phyloP scores from a whole-genome alignment of 2,113 vertebrate genomes.

The Rousettus leschenaultii region DNA sequence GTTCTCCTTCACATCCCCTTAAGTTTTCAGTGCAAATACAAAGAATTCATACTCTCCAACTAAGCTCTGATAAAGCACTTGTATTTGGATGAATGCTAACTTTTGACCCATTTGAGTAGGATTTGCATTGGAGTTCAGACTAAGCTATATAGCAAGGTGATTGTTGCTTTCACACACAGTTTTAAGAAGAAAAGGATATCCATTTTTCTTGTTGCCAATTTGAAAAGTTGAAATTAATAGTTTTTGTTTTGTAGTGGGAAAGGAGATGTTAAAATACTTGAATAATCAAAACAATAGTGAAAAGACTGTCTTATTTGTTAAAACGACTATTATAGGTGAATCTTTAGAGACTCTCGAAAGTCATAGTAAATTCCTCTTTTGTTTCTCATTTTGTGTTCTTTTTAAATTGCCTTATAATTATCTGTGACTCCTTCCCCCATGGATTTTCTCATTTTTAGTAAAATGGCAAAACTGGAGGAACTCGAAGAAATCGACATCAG shows the following conservation, averaged over 20 bases:
- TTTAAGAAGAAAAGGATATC: neutral
- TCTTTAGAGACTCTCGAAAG: neutral
- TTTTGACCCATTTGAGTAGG: neutral
- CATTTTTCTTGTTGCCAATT: neutral
- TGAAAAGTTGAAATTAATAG: neutral
- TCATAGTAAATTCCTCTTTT: neutral
- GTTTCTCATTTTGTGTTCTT: neutral
- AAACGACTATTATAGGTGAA: neutral
- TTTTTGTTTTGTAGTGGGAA: constrained; percentile 19
- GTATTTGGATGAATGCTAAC: neutral
- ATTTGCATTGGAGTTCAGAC: neutral
- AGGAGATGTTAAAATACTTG: neutral
- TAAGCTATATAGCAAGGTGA: neutral
- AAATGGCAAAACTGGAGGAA: constrained; percentile 99
- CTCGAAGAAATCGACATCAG: constrained; percentile 97
- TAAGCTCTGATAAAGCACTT: neutral
- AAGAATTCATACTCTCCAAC: neutral
- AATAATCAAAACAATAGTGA: neutral
- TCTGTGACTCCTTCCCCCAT: neutral
- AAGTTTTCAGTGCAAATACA: neutral
- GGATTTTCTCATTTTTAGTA: constrained; percentile 82
- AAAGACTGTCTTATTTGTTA: neutral
- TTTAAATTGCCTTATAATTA: neutral
- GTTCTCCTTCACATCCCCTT: neutral
- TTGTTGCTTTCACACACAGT: neutral